phyloP scores from a whole-genome alignment of 2,797 vertebrate genomes.

The Lepilemur ruficaudatus region DNA sequence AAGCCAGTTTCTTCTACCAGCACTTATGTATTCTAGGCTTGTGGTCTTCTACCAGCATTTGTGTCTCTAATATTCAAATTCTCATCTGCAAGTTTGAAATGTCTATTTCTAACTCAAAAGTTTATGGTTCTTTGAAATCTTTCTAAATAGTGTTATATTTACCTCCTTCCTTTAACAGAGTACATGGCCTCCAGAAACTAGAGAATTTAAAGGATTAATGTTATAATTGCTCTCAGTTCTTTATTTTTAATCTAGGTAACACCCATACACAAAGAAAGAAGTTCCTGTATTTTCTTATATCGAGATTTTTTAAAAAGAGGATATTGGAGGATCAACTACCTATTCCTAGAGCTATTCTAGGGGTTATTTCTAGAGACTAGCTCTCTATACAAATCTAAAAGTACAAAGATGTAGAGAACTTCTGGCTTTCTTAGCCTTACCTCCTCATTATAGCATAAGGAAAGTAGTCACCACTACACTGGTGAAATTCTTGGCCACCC shows the following conservation, averaged over 20 bases:
- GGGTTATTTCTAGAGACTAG: not conserved
- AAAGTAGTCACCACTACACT: not conserved
- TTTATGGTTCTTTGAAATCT: not conserved
- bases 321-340: not conserved
- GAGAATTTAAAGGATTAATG: not conserved
- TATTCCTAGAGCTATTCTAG: not conserved
- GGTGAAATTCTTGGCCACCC: not conserved
- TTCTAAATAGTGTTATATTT: not conserved
- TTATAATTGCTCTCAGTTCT: not conserved
- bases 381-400: not conserved
- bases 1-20: not conserved
- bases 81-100: conserved; percentile 17
- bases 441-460: not conserved
- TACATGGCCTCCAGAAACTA: not conserved
- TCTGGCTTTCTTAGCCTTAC: not conserved
- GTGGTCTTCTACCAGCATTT: not conserved
- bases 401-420: not conserved
- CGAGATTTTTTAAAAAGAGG: not conserved
- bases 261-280: not conserved
- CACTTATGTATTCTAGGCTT: not conserved
- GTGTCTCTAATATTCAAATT: not conserved
- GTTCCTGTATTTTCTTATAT: not conserved
- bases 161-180: not conserved
- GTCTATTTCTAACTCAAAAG: not conserved
- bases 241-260: not conserved